A percentile compares a stretch with the other conserved stretches of the same genome.
Conservation (phyloP, 2,797 vertebrate species). For the Gymnoscopelus microlampas region DNA sequence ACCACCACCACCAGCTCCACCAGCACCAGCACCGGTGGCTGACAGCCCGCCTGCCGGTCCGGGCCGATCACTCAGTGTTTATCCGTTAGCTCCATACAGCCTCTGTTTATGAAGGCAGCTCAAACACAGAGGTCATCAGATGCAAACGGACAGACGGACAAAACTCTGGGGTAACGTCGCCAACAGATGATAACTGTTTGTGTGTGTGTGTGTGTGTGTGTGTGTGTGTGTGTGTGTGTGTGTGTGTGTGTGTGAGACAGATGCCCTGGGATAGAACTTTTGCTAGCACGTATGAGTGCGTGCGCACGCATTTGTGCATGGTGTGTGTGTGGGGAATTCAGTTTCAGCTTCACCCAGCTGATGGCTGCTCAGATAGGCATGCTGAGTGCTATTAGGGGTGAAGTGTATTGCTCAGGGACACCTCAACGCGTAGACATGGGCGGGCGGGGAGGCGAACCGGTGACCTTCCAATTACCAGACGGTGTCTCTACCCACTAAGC, state of each 20-base stretch:
- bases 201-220: neutral
- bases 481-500: too few species aligned
- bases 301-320: neutral
- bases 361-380: too few species aligned
- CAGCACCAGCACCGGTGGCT: too few species aligned
- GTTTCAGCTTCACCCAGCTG: too few species aligned
- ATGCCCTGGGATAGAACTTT: neutral
- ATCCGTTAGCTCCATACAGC: conserved; percentile 52
- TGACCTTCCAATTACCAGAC: too few species aligned
- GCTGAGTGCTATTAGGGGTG: too few species aligned
- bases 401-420: too few species aligned
- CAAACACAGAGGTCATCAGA: conserved; percentile 57
- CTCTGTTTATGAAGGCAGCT: conserved; percentile 52
- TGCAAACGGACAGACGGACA: conserved; percentile 9
- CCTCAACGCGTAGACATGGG: too few species aligned
- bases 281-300: conserved; percentile 23
- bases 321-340: neutral
- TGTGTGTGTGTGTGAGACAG: neutral
- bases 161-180: conserved; percentile 22
- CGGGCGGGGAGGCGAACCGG: too few species aligned
- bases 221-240: conserved; percentile 30
- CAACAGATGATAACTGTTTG: conserved; percentile 47
- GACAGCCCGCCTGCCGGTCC: conserved; percentile 9
- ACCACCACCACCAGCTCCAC: too few species aligned
- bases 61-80: conserved; percentile 52